A percentile compares a stretch with the other conserved stretches of the same genome.
phyloP scores from a whole-genome alignment of 2,888 invertebrate genomes.

The Caenorhabditis virilis region DNA sequence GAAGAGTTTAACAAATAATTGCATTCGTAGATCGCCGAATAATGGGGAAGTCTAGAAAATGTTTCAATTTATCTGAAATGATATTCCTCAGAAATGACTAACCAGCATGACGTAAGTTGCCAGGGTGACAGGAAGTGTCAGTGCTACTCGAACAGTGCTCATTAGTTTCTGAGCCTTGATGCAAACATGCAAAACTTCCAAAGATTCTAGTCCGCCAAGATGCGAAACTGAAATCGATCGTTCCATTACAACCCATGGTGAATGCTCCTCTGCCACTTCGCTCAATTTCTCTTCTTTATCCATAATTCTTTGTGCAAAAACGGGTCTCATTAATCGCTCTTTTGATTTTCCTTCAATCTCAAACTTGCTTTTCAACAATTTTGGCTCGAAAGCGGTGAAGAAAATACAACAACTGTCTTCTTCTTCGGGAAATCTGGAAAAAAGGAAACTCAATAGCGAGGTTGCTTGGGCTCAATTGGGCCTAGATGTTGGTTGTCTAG shows the following conservation, averaged over 20 bases:
- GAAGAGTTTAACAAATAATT: conserved; percentile 61
- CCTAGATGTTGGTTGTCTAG: no score
- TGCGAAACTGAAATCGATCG: conserved; percentile 24
- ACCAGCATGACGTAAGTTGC: conserved; percentile 59
- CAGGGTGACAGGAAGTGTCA: conserved; percentile 56
- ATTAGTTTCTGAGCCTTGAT: conserved; percentile 61
- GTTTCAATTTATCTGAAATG: neutral
- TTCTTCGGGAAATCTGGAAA: conserved; percentile 62
- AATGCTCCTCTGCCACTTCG: conserved; percentile 40
- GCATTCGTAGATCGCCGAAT: conserved; percentile 64
- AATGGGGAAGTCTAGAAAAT: conserved; percentile 56
- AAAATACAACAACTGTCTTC: conserved; percentile 56
- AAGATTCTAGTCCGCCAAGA: conserved; percentile 26
- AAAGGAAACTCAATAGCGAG: neutral
- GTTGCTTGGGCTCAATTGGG: neutral
- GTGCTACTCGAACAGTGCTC: conserved; percentile 57
- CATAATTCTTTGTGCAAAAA: conserved; percentile 27
- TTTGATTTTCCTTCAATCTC: conserved; percentile 35
- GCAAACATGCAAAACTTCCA: conserved; percentile 54
- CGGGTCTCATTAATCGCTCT: conserved; percentile 26
- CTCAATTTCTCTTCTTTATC: conserved; percentile 34
- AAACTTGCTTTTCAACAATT: conserved; percentile 35
- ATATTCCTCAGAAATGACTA: conserved; percentile 1
- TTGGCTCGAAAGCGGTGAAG: conserved; percentile 49
- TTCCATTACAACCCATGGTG: conserved; percentile 45